Evolutionary conservation across 2,797 vertebrate genomes (phyloP), one percentile per base, ranked within the genome.

Genomic region (Tragelaphus eurycerus): DNA sequence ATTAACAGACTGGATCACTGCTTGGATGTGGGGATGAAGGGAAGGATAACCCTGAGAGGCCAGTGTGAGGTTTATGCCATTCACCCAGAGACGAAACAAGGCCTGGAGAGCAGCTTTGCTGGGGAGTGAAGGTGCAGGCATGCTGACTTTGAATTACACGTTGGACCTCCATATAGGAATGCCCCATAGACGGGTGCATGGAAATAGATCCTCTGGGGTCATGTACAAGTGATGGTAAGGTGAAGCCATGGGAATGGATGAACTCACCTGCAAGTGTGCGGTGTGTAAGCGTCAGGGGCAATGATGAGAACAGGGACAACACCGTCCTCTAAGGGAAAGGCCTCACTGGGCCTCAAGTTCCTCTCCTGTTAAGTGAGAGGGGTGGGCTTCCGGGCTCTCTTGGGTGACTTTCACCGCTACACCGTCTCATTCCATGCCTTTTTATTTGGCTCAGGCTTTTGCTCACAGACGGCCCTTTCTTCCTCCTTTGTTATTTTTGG

Each of bases 401-500:
- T 7, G 29, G 86, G 57, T 38, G 79, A 67, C 89, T 43, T 86
- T 93, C 90, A 83, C 90, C 60, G 71, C 57, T 6, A 71, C n/a
- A 29, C 57, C 31, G 29, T 79, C 91, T 89, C 87, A 50, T 90
- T 90, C 54, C 27, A 3, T 25, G 54, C 79, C 74, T 74, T 93
- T 71, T 82, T 27, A 89, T 94, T 71, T 78, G 89, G 96, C 90
- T 97, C 84, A n/a, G 92, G 93, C 50, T 92, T 96, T 97, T 86
- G 84, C 52, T 31, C 74, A n/a, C 81, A 43, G 43, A 85, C 0
- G 3, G n/a, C 60, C 89, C 93, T 31, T 97, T 96, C 91, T 55
- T 1, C 83, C 34, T 89, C 96, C 92, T 98, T 97, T 97, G 89
- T 97, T 98, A 98, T 98, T 98, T 98, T 96, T 92, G 96, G 97